Evolutionary conservation across 2,888 invertebrate genomes (phyloP), one percentile per base, ranked within the genome.

Genomic region (Drosophila tripunctata): DNA sequence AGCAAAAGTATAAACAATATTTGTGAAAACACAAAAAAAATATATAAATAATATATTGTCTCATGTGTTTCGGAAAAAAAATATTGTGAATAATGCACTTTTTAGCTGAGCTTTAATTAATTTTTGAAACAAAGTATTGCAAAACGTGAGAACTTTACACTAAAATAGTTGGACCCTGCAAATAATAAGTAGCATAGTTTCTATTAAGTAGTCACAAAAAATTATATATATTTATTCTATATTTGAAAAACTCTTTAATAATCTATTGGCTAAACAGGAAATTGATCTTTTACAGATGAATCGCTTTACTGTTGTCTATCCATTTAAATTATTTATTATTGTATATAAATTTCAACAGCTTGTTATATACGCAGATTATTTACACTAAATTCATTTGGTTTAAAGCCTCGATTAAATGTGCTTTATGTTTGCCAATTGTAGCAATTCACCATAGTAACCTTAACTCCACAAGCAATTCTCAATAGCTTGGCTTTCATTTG

Each of bases 41-140:
- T n/a, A 45, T 58, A 64, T 55, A 57, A 14, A 47, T 54, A n/a
- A n/a, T 48, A 54, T 44, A 27, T 35, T 45, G 19, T 21, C 22
- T 48, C 14, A 50, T 40, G 12, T 33, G 31, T 21, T 27, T 41
- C 30, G 24, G 24, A 15, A 2, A 24, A 3, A 17, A n/a, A n/a
- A n/a, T n/a, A n/a, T n/a, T n/a, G n/a, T 24, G 17, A 10, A 52
- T 30, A 52, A 69, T 69, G 57, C 19, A 10, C 43, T 43, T 56
- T 68, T 52, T 38, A 33, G 33, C 52, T 19, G 30, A 48, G 41
- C 55, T 52, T 30, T 63, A 68, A 68, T 63, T 68, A 68, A 48
- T 68, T 52, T 63, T 45, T 40, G 24, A 8, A 10, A 2, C 14
- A 24, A 24, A 15, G 10, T 24, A 6, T 8, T 51, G 41, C 10